Conservation (phyloP, 2,797 vertebrate genomes). For the Characodon lateralis region DNA sequence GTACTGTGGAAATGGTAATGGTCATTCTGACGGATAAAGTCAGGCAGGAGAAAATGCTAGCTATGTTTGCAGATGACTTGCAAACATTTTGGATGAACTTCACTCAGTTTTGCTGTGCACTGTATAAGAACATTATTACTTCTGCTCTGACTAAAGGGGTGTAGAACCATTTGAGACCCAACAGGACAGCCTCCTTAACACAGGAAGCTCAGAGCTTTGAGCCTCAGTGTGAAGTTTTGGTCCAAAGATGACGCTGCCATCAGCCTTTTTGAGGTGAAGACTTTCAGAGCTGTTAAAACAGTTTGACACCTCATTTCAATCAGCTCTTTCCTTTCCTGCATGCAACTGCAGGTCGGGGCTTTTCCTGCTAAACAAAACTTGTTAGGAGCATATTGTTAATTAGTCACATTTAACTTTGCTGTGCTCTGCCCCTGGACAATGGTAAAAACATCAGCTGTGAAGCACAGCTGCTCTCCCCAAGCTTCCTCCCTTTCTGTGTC, state of each 20-base stretch:
- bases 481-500: neutral
- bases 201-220: neutral
- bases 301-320: constrained; percentile 46
- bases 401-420: too few relatives aligned
- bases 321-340: neutral
- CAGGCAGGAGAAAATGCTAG: too few relatives aligned
- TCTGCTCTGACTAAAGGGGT: neutral
- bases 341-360: neutral
- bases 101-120: too few relatives aligned
- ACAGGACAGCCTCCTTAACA: neutral
- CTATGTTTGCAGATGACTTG: too few relatives aligned
- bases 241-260: neutral
- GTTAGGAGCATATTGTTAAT: too few relatives aligned
- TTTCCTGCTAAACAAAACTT: neutral
- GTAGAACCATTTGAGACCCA: neutral
- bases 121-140: too few relatives aligned
- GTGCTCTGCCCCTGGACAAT: neutral
- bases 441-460: neutral
- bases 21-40: too few relatives aligned
- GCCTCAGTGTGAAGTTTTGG: neutral
- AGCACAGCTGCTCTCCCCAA: constrained; percentile 30
- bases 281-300: constrained; percentile 41
- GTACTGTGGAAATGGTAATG: too few relatives aligned
- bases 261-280: constrained; percentile 8
- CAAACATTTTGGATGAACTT: too few relatives aligned